These are phyloP conservation scores for Peromyscus aztecus DNA, from an alignment of 2,797 vertebrate species.

Conservation along the genomic window DNA sequence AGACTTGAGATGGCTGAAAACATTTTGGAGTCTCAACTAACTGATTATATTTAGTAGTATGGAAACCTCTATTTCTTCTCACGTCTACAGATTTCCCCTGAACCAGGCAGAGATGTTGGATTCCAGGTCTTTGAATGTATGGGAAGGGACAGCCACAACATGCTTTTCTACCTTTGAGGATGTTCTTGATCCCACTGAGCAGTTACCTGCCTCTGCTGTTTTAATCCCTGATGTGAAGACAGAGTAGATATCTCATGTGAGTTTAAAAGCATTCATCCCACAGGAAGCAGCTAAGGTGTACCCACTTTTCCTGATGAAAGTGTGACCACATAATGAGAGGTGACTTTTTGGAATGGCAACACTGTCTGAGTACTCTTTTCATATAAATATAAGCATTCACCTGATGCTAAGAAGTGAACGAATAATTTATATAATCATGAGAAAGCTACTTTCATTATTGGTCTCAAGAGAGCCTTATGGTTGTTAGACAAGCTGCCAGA, in stretches of 20 bases:
- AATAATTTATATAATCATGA: slow-evolving; percentile 74
- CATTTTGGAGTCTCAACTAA: slow-evolving; percentile 1
- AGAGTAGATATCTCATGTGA: background rate
- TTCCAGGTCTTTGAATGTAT: background rate
- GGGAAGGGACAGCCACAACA: background rate
- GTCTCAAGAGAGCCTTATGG: slow-evolving; percentile 62
- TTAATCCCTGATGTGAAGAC: background rate
- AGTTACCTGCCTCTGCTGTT: background rate
- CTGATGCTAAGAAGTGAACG: slow-evolving; percentile 64
- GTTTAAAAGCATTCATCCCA: background rate
- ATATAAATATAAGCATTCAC: slow-evolving; percentile 62
- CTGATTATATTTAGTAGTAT: background rate
- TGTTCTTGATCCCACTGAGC: background rate
- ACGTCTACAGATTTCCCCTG: background rate
- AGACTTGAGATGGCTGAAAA: background rate
- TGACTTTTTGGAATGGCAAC: slow-evolving; percentile 57
- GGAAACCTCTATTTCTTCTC: background rate
- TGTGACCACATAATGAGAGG: slow-evolving; percentile 41
- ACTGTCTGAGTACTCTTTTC: slow-evolving; percentile 25
- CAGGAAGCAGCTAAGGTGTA: background rate
- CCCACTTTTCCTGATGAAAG: background rate
- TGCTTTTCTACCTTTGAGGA: background rate
- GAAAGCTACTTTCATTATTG: slow-evolving; percentile 73
- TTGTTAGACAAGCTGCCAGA: slow-evolving; percentile 69
- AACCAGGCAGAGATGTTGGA: background rate